A percentile compares a stretch with the other conserved stretches of the same genome.
Conservation (phyloP, 2,888 invertebrate species). For the Mystacides longicornis region DNA sequence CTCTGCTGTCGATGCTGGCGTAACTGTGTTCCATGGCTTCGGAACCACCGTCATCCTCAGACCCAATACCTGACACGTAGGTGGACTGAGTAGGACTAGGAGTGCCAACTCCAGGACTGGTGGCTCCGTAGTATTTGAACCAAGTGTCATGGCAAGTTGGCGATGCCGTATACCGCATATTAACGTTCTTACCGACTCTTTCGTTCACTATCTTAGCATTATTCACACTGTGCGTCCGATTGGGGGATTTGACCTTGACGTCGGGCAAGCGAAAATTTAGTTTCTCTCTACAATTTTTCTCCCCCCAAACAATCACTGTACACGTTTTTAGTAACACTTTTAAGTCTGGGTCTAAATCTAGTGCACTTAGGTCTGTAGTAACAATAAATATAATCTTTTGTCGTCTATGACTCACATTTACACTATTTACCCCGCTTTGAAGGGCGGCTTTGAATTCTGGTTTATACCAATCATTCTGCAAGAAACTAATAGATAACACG, state of each 20-base stretch:
- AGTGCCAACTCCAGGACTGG: conserved; percentile 43
- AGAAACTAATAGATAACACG: conserved; percentile 71
- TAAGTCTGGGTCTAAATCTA: conserved; percentile 65
- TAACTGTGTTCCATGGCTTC: conserved; percentile 50
- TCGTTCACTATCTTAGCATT: conserved; percentile 42
- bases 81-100: conserved; percentile 59
- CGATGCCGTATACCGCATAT: conserved; percentile 47
- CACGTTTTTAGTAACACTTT: conserved; percentile 66
- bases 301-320: conserved; percentile 70
- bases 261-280: conserved; percentile 78
- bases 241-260: conserved; percentile 53
- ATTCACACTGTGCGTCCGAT: conserved; percentile 49
- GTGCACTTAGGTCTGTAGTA: conserved; percentile 52
- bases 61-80: conserved; percentile 54
- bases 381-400: conserved; percentile 53
- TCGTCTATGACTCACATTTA: conserved; percentile 57
- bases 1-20: conserved; percentile 48
- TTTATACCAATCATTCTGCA: conserved; percentile 76
- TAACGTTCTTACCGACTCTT: conserved; percentile 46
- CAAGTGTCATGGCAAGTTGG: conserved; percentile 47
- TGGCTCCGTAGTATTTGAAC: conserved; percentile 47
- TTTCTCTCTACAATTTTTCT: conserved; percentile 84
- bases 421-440: conserved; percentile 59
- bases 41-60: conserved; percentile 57
- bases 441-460: conserved; percentile 76